Base-by-base conservation (phyloP, 2,888 invertebrate genomes). In the Eucriotettix oculatus region DNA sequence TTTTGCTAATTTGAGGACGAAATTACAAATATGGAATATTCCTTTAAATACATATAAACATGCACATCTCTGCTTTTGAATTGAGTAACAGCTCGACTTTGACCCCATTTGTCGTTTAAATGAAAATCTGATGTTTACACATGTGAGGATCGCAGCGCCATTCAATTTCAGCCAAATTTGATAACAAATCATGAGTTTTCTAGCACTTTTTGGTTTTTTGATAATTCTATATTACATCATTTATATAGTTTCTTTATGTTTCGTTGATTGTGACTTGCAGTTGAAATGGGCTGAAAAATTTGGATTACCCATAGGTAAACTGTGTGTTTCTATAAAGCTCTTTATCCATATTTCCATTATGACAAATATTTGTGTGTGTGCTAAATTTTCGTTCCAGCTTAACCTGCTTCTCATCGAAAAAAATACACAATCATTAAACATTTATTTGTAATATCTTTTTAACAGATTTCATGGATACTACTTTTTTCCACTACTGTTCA, bases 221-320 rank as follows among this genome's bases (percentile, higher is more conserved):
- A 43, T 42, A 9, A 42, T 63, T 16, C 16, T 78, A 9, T 84
- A 83, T 68, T 76, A 76, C 57, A 62, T 78, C 5, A 63, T 78
- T 52, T 81, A 80, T 67, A 64, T 78, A 1, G 62, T 81, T 53
- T 68, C 78, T 1, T 72, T 80, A 62, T 71, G 76, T 59, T 68
- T 82, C 41, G 68, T 79, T 40, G 85, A 85, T 67, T 80, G 82
- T 67, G 83, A 85, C 73, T 70, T 83, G 29, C 72, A 75, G 56
- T 70, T 84, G 55, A 78, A 78, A 62, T 77, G 79, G 61, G 78
- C 78, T 56, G 79, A 81, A 59, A 78, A 76, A 66, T 83, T 83
- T 69, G 85, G 85, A 44, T 79, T 78, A 65, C 74, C 79, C 7
- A 73, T 82, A 58, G 74, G 82, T 82, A 74, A 75, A 75, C 72